Evolutionary conservation across 1,140 invertebrate genomes (phyloP).

Genomic region (Drosophila lacertosa): DNA sequence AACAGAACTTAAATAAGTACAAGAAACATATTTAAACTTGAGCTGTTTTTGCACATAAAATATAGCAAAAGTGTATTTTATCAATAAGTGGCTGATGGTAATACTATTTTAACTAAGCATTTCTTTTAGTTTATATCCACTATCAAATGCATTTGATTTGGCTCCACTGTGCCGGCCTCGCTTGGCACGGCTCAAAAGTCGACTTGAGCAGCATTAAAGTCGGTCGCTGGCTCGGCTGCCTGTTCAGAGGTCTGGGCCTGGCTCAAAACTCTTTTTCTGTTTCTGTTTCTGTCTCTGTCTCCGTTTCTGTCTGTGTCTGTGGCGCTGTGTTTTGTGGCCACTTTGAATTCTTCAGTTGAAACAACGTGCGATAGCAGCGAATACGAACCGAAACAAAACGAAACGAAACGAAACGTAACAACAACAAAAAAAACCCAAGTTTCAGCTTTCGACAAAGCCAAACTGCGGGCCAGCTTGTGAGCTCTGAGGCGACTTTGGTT

Average conservation of each 20-base stretch:
- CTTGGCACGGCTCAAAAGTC: constrained; percentile 58
- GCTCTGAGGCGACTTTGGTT: not conserved
- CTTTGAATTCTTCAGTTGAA: constrained; percentile 76
- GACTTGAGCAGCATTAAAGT: constrained; percentile 76
- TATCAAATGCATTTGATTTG: constrained; percentile 1
- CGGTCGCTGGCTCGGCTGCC: constrained; percentile 61
- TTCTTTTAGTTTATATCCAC: no score
- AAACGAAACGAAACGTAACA: constrained; percentile 26
- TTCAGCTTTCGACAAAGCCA: constrained; percentile 70
- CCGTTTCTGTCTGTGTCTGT: constrained; percentile 20
- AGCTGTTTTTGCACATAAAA: no score
- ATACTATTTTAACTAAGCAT: no score
- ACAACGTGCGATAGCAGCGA: constrained; percentile 63
- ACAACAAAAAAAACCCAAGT: constrained; percentile 62
- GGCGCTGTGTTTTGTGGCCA: constrained; percentile 43
- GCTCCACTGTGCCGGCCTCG: constrained; percentile 56
- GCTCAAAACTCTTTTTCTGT: constrained; percentile 28
- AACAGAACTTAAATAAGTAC: no score
- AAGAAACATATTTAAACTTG: no score
- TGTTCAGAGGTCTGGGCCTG: constrained; percentile 50
- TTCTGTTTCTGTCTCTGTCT: constrained; percentile 18
- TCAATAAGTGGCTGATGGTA: no score
- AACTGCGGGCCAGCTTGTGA: constrained; percentile 27
- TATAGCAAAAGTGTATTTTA: no score
- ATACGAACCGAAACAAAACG: constrained; percentile 28